Conservation (phyloP, 2,113 vertebrate species). For the Tiliqua scincoides region DNA sequence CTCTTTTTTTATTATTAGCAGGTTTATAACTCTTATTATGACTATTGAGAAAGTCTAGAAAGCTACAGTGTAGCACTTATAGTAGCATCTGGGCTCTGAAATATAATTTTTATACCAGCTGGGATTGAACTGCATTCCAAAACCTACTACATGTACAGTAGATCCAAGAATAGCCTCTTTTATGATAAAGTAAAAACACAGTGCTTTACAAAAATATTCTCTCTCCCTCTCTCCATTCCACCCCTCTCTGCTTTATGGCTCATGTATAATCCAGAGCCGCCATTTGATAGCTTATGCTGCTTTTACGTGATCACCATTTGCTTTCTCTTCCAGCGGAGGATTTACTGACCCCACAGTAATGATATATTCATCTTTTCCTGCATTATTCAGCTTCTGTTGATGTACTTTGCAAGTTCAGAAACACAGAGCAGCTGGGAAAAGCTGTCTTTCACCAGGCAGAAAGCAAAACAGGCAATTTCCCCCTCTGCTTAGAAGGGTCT, state of each 20-base stretch:
- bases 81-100: conserved; percentile 16
- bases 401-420: conserved; percentile 31
- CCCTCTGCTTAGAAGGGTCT: conserved; percentile 17
- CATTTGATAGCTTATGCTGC: conserved; percentile 21
- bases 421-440: conserved; percentile 23
- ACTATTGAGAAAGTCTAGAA: background rate
- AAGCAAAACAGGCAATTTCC: conserved; percentile 22
- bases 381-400: conserved; percentile 9
- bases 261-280: background rate
- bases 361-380: conserved; percentile 33
- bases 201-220: background rate
- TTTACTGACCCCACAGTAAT: conserved; percentile 30
- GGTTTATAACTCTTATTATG: background rate
- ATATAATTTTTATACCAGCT: conserved; percentile 12
- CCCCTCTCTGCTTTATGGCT: background rate
- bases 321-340: conserved; percentile 33
- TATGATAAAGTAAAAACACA: background rate
- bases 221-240: background rate
- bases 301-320: conserved; percentile 29
- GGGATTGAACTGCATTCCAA: background rate
- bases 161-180: conserved; percentile 21
- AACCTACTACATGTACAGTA: conserved; percentile 22
- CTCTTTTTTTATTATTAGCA: too few species aligned
- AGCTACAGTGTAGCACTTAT: background rate
- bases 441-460: background rate